These are phyloP conservation scores for Sycon ciliatum DNA, from an alignment of 37 sponge, comb jelly and placozoan species.

Conservation along the genomic window DNA sequence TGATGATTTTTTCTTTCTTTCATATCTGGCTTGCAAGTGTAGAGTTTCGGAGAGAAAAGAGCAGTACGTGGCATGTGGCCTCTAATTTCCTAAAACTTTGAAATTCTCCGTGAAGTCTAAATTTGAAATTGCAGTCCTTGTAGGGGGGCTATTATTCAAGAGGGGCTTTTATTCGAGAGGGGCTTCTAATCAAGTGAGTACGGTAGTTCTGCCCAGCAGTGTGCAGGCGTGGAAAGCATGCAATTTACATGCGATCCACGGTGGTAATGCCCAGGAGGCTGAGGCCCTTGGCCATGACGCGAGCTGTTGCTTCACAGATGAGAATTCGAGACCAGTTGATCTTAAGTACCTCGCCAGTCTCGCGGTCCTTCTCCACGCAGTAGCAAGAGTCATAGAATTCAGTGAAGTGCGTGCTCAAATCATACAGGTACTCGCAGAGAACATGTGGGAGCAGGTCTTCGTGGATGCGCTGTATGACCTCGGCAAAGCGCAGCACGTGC, in stretches of 20 bases:
- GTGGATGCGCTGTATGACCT: conserved; percentile 46
- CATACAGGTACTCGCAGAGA: conserved; percentile 87
- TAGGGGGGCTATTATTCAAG: no score
- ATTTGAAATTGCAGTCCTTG: no score
- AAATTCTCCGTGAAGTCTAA: no score
- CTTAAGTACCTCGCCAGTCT: conserved; percentile 64
- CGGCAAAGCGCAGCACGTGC: conserved; percentile 75
- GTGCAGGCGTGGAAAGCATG: no score
- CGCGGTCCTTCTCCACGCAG: conserved; percentile 80
- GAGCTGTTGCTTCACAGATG: conserved; percentile 82
- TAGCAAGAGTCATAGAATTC: conserved; percentile 95
- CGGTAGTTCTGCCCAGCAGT: no score
- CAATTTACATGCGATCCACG: conserved; percentile 73
- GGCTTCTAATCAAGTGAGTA: no score
- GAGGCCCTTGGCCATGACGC: conserved; percentile 68
- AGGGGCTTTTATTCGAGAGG: no score
- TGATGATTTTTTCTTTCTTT: no score
- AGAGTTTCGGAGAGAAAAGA: no score
- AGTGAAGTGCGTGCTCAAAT: conserved; percentile 73
- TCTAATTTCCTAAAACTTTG: no score
- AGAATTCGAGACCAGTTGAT: conserved; percentile 79
- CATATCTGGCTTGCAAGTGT: no score
- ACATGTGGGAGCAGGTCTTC: conserved; percentile 68
- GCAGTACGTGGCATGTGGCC: no score
- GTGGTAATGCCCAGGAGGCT: conserved; percentile 73